phyloP scores from a whole-genome alignment of 2,888 invertebrate species.

The Lithosia quadra region DNA sequence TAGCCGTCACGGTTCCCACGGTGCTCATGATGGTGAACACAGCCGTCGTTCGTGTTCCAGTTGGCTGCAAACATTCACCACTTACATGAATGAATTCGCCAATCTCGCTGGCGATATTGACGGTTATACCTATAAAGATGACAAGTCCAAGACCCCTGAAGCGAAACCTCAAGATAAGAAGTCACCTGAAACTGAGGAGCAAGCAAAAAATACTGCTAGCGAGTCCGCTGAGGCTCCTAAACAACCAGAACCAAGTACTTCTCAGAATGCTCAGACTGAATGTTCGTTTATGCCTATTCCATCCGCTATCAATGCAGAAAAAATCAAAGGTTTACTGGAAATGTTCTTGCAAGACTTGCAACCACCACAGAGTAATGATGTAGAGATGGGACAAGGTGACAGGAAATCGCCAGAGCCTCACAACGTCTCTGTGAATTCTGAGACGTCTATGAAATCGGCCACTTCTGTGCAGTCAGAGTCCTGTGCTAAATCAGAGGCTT shows the following conservation, averaged over 20 bases:
- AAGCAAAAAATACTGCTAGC: conserved; percentile 28
- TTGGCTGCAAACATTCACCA: conserved; percentile 82
- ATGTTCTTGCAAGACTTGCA: conserved; percentile 21
- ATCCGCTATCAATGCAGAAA: background rate
- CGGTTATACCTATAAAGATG: conserved; percentile 38
- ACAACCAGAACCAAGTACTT: conserved; percentile 33
- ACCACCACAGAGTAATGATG: conserved; percentile 45
- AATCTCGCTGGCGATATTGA: conserved; percentile 80
- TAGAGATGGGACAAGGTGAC: conserved; percentile 62
- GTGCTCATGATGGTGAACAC: conserved; percentile 47
- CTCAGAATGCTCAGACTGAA: conserved; percentile 25
- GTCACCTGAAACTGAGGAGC: conserved; percentile 37
- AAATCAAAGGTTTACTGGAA: conserved; percentile 22
- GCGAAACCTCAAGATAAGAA: conserved; percentile 29
- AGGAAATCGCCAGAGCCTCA: conserved; percentile 47
- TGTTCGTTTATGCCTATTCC: conserved; percentile 10
- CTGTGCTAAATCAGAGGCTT: conserved; percentile 32
- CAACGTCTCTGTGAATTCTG: conserved; percentile 13
- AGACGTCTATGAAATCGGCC: conserved; percentile 11
- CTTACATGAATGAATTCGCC: conserved; percentile 85
- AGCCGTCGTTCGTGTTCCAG: conserved; percentile 61
- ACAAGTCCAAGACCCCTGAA: conserved; percentile 45
- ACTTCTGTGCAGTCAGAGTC: conserved; percentile 39
- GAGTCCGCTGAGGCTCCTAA: conserved; percentile 31
- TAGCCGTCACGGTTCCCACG: conserved; percentile 36